Percentiles rank a stretch among this genome's conserved stretches.
These are phyloP conservation scores for Erebia epiphron DNA, from an alignment of 2,888 invertebrate species.

Conservation along the genomic window DNA sequence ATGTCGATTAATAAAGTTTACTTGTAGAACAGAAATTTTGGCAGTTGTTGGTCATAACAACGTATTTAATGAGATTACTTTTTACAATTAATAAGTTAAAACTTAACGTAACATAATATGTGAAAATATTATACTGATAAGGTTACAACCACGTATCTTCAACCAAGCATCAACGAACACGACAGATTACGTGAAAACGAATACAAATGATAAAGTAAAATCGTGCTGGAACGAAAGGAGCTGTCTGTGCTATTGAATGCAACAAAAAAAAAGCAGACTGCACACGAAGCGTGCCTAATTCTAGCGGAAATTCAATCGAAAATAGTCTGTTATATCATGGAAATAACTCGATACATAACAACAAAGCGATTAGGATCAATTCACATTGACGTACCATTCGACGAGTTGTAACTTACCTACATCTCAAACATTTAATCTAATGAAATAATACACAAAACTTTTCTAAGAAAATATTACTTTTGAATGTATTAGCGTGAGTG, in stretches of 20 bases:
- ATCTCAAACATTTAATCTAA: no score
- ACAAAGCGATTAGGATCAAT: background rate
- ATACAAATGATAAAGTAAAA: slow-evolving; percentile 40
- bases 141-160: slow-evolving; percentile 45
- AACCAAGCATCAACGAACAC: slow-evolving; percentile 53
- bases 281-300: slow-evolving; percentile 30
- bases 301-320: slow-evolving; percentile 11
- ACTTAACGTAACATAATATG: background rate
- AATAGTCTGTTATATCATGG: slow-evolving; percentile 13
- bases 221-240: slow-evolving; percentile 55
- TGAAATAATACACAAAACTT: no score
- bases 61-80: no score
- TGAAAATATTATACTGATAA: slow-evolving; percentile 23
- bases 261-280: slow-evolving; percentile 16
- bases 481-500: no score
- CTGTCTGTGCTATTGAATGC: slow-evolving; percentile 47
- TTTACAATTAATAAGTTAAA: background rate
- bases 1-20: background rate
- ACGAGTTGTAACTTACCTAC: no score
- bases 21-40: background rate
- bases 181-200: slow-evolving; percentile 41
- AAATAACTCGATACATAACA: slow-evolving; percentile 19
- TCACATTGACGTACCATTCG: background rate
- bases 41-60: background rate
- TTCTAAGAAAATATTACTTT: no score